phyloP scores from a whole-genome alignment of 2,797 vertebrate genomes.

The Chromis chromis region DNA sequence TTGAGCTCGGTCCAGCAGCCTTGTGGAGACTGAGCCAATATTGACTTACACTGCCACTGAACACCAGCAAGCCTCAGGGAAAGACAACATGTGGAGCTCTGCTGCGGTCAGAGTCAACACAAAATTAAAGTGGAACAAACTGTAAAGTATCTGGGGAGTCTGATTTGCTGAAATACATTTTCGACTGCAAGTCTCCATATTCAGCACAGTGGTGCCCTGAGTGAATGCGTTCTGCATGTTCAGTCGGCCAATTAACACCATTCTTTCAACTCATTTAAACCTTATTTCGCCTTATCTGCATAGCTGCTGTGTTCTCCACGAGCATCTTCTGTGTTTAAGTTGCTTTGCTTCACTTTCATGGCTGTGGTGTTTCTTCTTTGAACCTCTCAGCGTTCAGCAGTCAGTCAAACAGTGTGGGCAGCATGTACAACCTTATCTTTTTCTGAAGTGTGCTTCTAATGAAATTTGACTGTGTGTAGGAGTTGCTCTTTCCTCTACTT shows the following conservation, averaged over 20 bases:
- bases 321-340: not conserved
- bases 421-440: slow-evolving; percentile 12
- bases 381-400: not conserved
- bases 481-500: slow-evolving; percentile 19
- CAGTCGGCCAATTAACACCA: no score
- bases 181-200: slow-evolving; percentile 6
- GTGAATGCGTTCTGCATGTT: not conserved
- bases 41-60: slow-evolving; percentile 52
- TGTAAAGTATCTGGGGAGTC: slow-evolving; percentile 33
- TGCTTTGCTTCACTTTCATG: not conserved
- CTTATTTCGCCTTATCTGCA: not conserved
- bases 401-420: slow-evolving; percentile 13
- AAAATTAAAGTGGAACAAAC: slow-evolving; percentile 34
- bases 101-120: slow-evolving; percentile 49
- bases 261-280: not conserved
- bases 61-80: slow-evolving; percentile 36
- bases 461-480: slow-evolving; percentile 18
- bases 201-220: not conserved
- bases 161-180: slow-evolving; percentile 18
- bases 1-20: slow-evolving; percentile 29
- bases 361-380: not conserved
- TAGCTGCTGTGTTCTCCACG: not conserved
- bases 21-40: slow-evolving; percentile 50
- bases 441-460: not conserved
- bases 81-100: slow-evolving; percentile 39